Evolutionary conservation across 2,888 invertebrate species (phyloP).

Genomic region (Cheilosia impressa): DNA sequence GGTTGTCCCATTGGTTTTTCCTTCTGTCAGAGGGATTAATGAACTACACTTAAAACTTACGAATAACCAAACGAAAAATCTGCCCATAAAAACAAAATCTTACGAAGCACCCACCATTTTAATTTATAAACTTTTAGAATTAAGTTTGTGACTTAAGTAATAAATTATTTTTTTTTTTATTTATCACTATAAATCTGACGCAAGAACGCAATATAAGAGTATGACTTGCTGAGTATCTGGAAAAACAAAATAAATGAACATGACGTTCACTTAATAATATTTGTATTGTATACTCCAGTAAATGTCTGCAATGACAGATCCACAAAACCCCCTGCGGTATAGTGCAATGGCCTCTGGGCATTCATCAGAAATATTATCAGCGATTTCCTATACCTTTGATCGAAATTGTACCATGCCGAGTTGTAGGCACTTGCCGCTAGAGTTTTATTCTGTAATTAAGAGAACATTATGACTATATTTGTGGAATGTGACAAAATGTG

Average conservation of each 20-base stretch:
- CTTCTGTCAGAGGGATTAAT: no score
- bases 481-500: slow-evolving; percentile 1
- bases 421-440: slow-evolving; percentile 77
- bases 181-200: slow-evolving; percentile 76
- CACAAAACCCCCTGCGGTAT: slow-evolving; percentile 79
- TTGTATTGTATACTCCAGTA: slow-evolving; percentile 63
- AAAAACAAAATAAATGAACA: neutral
- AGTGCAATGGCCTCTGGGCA: slow-evolving; percentile 77
- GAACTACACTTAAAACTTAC: no score
- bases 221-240: slow-evolving; percentile 78
- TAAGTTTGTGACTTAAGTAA: neutral
- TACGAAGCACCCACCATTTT: neutral
- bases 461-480: neutral
- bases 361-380: slow-evolving; percentile 77
- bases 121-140: neutral
- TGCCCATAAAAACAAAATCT: no score
- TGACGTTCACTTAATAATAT: no score
- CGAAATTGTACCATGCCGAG: slow-evolving; percentile 77
- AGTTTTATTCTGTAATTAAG: slow-evolving; percentile 77
- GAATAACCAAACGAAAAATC: no score
- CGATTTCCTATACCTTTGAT: slow-evolving; percentile 74
- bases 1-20: no score
- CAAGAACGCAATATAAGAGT: slow-evolving; percentile 78
- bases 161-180: neutral
- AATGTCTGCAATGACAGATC: slow-evolving; percentile 78